Evolutionary conservation across 2,797 vertebrate species (phyloP), one percentile per base, ranked within the genome.

Genomic region (Potorous gilbertii): DNA sequence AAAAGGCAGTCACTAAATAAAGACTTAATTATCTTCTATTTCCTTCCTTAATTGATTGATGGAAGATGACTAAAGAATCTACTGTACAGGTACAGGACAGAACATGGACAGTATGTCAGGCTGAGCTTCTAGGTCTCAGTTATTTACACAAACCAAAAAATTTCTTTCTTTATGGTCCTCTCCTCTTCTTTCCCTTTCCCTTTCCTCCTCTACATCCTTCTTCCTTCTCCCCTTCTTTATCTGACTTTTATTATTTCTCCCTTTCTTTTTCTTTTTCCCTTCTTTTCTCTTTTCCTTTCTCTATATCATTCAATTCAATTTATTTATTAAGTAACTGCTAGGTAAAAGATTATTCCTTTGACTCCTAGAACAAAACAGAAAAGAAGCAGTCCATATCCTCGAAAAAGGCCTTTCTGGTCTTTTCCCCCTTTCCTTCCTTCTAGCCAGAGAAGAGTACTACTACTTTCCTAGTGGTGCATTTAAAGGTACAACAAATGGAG

Each of bases 1-100:
- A 92, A 96, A 50, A 90, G 2, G 59, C 54, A 28, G 90, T 62
- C 29, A 92, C 9, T 54, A 91, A 93, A 81, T 62, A 90, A 96
- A 59, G 18, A 24, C 40, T 52, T 90, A 46, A 11, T 91, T 91
- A 56, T 90, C 54, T 12, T 92, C 62, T 66, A 13, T 90, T 96
- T 89, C 27, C 28, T 89, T 28, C 54, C 95, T 93, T 91, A 54
- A 9, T 29, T 91, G 1, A 94, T 81, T 40, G 14, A 14, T 56
- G 57, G 94, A 92, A 91, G 55, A 27, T 29, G 34, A 18, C 18
- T 81, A 81, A 81, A 81, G 18, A n/a, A 46, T 81, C n/a, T 81
- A 40, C 66, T 81, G 18, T 81, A 18, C 5, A 10, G 2, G 16
- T 81, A 81, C 8, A 24, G n/a, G 66, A 81, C 40, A 46, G n/a